phyloP scores from a whole-genome alignment of 2,888 invertebrate species.

The Tortricodes alternella region DNA sequence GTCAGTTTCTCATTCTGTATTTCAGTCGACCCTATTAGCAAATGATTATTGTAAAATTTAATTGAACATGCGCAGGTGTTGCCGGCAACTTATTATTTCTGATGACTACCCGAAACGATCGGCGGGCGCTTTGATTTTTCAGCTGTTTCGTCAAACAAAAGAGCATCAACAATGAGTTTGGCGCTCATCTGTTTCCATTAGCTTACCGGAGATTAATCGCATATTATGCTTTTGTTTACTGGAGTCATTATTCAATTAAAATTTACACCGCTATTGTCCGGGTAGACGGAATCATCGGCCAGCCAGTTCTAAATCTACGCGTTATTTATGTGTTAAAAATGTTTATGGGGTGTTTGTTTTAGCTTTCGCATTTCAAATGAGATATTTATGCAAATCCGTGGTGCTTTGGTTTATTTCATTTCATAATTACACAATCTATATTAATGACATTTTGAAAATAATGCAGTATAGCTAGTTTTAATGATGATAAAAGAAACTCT shows the following conservation, averaged over 20 bases:
- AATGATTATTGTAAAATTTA: too few species aligned
- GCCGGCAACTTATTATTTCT: neutral
- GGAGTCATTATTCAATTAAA: conserved; percentile 61
- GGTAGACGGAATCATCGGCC: conserved; percentile 9
- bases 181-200: conserved; percentile 60
- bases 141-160: conserved; percentile 10
- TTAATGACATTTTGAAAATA: too few species aligned
- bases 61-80: too few species aligned
- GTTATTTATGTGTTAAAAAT: conserved; percentile 5
- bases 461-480: too few species aligned
- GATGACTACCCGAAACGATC: neutral
- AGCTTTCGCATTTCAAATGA: too few species aligned
- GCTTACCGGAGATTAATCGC: conserved; percentile 52
- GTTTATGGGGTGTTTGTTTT: too few species aligned
- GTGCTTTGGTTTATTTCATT: too few species aligned
- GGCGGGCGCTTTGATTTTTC: conserved; percentile 13
- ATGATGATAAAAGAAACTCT: too few species aligned
- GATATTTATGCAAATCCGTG: too few species aligned
- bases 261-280: conserved; percentile 38
- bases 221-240: conserved; percentile 57
- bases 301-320: conserved; percentile 18
- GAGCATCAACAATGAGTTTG: conserved; percentile 43
- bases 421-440: too few species aligned
- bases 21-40: neutral
- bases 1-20: neutral